Evolutionary conservation across 2,888 invertebrate species (phyloP), one percentile per base, ranked within the genome.

Genomic region (Tuta absoluta): DNA sequence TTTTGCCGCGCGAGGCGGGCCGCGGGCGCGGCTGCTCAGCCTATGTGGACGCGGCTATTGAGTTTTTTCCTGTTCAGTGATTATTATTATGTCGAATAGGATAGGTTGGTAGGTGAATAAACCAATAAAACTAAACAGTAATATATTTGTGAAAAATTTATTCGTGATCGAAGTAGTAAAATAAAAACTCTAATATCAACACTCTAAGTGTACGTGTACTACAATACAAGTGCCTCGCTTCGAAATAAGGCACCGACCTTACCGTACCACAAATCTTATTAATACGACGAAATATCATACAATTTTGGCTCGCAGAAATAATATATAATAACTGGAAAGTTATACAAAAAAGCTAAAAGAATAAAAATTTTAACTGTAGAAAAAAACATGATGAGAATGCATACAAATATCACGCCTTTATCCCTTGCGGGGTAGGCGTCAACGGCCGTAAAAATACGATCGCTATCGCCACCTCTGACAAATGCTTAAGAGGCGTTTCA

Each of bases 81-180:
- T 33, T 33, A 8, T 1, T n/a, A 7, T 33, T 33, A 33, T 14
- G 2, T 41, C 2, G 0, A 3, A 17, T 14, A 41, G 12, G 3
- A 3, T 41, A 45, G 17, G 19, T 23, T 10, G 10, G 21, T 1
- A 7, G 51, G 11, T 51, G 19, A 10, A 33, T 11, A 7, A 21
- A 19, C 5, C 1, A 56, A 17, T 56, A 10, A 56, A 56, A 56
- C 56, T n/a, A 12, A 14, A 14, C 8, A 48, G 19, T 19, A 68
- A 68, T 69, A 65, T 79, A 79, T 82, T 85, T 83, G 82, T 86
- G 83, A 72, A 89, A 87, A 89, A 85, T 86, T 84, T 90, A 90
- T 89, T 89, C 78, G 86, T 89, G 89, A 87, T 72, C 75, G 70
- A 78, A 82, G 81, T 89, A 89, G 73, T 89, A 88, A 89, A 89